Evolutionary conservation across 2,888 invertebrate genomes (phyloP).

Genomic region (Amorpha juglandis): DNA sequence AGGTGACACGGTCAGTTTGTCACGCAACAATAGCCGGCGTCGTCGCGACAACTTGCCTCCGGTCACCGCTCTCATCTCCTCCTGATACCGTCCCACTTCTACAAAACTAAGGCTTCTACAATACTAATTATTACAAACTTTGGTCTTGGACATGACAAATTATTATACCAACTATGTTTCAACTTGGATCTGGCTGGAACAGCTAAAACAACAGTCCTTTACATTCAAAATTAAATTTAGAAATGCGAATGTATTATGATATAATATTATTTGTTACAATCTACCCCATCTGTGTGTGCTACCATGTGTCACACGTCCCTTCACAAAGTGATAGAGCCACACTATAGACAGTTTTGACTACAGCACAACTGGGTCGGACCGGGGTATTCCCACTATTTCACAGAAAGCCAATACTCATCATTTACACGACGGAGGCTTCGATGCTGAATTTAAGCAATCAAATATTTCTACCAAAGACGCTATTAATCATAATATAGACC

Average conservation of each 20-base stretch:
- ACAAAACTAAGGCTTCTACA: background rate
- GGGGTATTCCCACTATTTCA: no score
- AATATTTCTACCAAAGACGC: no score
- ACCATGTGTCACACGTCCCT: no score
- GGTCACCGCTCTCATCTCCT: background rate
- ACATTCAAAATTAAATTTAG: background rate
- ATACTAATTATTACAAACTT: conserved; percentile 11
- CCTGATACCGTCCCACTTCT: background rate
- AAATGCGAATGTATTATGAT: background rate
- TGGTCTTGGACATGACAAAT: background rate
- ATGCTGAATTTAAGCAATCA: no score
- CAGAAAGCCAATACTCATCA: no score
- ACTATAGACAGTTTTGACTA: no score
- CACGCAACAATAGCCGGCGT: background rate
- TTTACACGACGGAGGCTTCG: no score
- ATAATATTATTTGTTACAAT: background rate
- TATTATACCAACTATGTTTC: background rate
- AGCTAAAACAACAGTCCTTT: background rate
- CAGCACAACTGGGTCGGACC: no score
- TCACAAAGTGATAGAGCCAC: no score
- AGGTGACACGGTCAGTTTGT: background rate
- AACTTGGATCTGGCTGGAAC: background rate
- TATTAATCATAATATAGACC: no score
- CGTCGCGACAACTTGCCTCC: conserved; percentile 4
- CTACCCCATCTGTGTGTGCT: no score